Base-by-base conservation (phyloP, 37 sponge, comb jelly and placozoan genomes). In the Hexactinellida sp. region DNA sequence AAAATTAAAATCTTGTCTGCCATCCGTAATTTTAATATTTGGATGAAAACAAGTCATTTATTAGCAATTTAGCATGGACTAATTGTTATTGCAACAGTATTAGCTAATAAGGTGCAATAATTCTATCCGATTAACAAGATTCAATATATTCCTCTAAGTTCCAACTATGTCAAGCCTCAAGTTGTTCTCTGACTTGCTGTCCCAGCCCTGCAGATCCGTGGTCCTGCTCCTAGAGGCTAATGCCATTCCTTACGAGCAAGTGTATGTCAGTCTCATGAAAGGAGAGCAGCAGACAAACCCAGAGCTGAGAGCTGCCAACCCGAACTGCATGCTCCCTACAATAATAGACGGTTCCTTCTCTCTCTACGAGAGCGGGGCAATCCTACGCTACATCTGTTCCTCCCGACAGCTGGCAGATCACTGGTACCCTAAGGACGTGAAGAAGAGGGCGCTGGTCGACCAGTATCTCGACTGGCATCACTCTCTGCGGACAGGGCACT, bases 401-500 rank as follows among this genome's bases (percentile, higher is more conserved):
- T 28, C 36, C 10, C 82, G 82, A 37, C 24, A 86, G 19, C 39
- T 86, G 28, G 25, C 82, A 5, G 71, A 36, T 86, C 87, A 86
- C 39, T 86, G 87, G 87, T 86, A 86, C 37, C 87, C 87, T 37
- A 24, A 36, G 3, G 87, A 86, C 37, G 28, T 55, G 36, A 86
- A 36, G 39, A 82, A 82, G 82, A 86, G 87, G 36, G 87, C 83
- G 0, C 37, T 36, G 32, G 83, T 86, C 36, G 87, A 86, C 83
- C 83, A 86, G 47, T 86, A 37, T 82, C n/a, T 86, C 16, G 37
- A 37, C 83, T 86, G 87, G 87, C 38, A 82, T 30, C 36, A 36
- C 24, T 36, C 82, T 0, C 9, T 86, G 36, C 13, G 87, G 52
- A 47, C 13, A 19, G 52, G 52, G 9, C 16, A 16, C 13, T 47